Evolutionary conservation across 2,113 vertebrate genomes (phyloP), one percentile per base, ranked within the genome.

Genomic region (Haplotaxodon microlepis): DNA sequence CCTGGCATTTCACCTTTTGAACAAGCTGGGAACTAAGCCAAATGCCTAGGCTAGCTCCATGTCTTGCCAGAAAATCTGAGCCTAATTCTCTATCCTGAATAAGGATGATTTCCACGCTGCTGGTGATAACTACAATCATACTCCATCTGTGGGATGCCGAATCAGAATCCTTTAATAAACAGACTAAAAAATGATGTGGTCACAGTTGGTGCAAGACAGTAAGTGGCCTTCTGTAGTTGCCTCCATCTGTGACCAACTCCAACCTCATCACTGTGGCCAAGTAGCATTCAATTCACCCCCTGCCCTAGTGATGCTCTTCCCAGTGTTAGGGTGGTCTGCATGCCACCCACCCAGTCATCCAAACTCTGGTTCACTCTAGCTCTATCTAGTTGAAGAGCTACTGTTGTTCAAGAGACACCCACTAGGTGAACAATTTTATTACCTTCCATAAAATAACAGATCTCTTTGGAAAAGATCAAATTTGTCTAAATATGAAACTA

Each of bases 151-250:
- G 54, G 24, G 24, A 12, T 27, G 54, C 54, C 2, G 21, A 56
- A 27, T 56, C 54, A 56, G 54, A 56, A 56, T 56, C 8, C 47
- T 51, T 14, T 57, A 57, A 27, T 57, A 27, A 57, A 27, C 54
- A 3, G 7, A 57, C 54, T 27, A 57, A 27, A 57, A 57, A 57
- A 27, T 0, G 0, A 27, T 57, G 54, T 0, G 54, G 54, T 56
- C 54, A 56, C 12, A 56, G 54, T 57, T 57, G 54, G 12, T 27
- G 12, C 54, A 27, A 57, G 54, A 14, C 54, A 57, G 24, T 57
- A 57, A 57, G 54, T 57, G 54, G 54, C 12, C 7, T 57, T 27
- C 54, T 57, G 24, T 57, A 8, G 24, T 57, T 57, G 54, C 54
- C 12, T 57, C 24, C 2, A 57, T 57, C 54, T 57, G 54, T 27